Base-by-base conservation (phyloP, 37 sponge, comb jelly and placozoan genomes). In the Beroe forskalii region DNA sequence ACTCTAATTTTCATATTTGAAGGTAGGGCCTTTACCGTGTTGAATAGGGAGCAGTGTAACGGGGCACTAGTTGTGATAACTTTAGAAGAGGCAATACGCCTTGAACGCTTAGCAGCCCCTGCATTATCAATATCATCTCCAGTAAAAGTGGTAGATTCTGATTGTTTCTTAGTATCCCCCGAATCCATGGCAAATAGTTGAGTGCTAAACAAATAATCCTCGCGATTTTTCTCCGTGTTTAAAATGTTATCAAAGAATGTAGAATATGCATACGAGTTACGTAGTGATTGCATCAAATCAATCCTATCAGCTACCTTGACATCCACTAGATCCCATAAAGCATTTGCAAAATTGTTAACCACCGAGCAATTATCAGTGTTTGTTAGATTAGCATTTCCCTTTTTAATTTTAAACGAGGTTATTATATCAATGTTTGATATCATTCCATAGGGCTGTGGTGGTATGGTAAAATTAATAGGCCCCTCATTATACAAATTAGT, bases 321-420 rank as follows among this genome's bases (percentile, higher is more conserved):
- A 38, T 72, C 40, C 20, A 72, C 76, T 33, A 72, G 23, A 6
- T 37, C 76, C 38, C 38, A 72, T 12, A 72, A 12, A 17, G 76
- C 76, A 37, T 72, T 72, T 38, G 38, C 40, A 72, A 72, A 38
- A 37, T 72, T 72, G 27, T 72, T 72, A 8, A 72, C 40, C 4
- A 72, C 27, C 2, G 76, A 72, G 1, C 19, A 17, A 38, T 32
- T 32, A 72, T 72, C 40, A 38, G 38, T 37, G 30, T 17, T 8
- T 33, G 37, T 28, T 20, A 72, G 23, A 8, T 72, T 72, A 35
- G 9, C 40, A 38, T 4, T 38, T 22, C 76, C 76, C 40, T 72
- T 72, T 72, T 72, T 72, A 35, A 72, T 38, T 8, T 22, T 38
- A 38, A 72, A 72, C 8, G 38, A 37, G 3, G 76, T 72, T 28